phyloP scores from a whole-genome alignment of 2,113 vertebrate species.

The Aramus guarauna region DNA sequence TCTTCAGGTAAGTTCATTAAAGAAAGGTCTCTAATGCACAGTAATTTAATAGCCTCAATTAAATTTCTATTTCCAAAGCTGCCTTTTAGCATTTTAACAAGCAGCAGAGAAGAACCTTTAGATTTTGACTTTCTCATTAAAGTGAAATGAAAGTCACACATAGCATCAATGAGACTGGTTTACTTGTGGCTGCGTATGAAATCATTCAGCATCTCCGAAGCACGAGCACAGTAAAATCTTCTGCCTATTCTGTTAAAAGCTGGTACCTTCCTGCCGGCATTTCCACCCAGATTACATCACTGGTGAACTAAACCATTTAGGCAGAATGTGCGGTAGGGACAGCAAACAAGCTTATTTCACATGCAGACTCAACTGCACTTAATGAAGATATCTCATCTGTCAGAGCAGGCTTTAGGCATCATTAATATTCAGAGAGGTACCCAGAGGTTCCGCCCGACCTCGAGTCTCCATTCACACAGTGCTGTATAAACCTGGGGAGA shows the following conservation, averaged over 20 bases:
- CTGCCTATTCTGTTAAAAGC: background rate
- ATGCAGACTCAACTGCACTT: background rate
- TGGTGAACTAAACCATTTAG: background rate
- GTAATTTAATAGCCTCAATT: conserved; percentile 18
- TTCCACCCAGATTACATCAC: background rate
- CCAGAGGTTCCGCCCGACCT: background rate
- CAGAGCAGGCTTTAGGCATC: background rate
- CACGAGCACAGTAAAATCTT: fast-evolving
- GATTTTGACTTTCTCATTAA: background rate
- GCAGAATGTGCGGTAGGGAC: background rate
- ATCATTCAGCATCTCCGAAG: background rate
- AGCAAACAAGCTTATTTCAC: background rate
- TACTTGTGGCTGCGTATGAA: background rate
- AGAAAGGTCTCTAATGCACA: conserved; percentile 10
- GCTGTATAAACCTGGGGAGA: fast-evolving
- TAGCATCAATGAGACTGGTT: background rate
- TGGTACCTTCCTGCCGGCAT: background rate
- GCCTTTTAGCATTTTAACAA: background rate
- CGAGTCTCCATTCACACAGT: background rate
- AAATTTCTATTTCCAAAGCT: conserved; percentile 17
- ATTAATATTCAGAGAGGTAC: background rate
- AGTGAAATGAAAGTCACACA: background rate
- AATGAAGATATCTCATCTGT: background rate
- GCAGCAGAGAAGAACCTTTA: background rate
- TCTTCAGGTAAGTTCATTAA: conserved; percentile 28